These are phyloP conservation scores for Hypselothyrea guttata DNA, from an alignment of 2,888 invertebrate genomes.

Conservation along the genomic window DNA sequence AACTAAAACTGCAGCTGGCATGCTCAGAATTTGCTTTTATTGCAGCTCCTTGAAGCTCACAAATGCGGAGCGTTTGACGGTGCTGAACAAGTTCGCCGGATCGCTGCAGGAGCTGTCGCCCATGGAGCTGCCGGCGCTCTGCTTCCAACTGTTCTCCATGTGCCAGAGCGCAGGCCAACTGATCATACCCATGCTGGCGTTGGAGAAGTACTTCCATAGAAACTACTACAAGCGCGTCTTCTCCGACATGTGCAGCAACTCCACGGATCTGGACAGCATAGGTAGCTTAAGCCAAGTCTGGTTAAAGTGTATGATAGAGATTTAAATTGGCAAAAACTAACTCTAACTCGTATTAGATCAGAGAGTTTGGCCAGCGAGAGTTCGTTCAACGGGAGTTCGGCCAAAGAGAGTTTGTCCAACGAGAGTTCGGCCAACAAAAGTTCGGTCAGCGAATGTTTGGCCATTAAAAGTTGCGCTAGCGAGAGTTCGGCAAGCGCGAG, in stretches of 20 bases:
- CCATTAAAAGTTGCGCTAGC: too few species aligned
- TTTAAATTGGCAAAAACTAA: too few species aligned
- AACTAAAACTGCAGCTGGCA: too few species aligned
- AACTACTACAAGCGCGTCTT: constrained; percentile 81
- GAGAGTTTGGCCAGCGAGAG: too few species aligned
- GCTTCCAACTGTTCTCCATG: constrained; percentile 85
- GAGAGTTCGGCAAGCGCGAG: too few species aligned
- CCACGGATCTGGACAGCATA: constrained; percentile 81
- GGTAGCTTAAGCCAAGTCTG: constrained; percentile 54
- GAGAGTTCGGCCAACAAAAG: too few species aligned
- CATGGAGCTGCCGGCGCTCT: constrained; percentile 85
- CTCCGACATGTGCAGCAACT: constrained; percentile 79
- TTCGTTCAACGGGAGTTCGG: too few species aligned
- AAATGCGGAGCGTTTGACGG: constrained; percentile 83
- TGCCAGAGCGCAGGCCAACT: constrained; percentile 82
- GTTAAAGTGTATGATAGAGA: too few species aligned
- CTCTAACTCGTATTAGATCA: too few species aligned
- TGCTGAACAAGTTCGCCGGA: constrained; percentile 84
- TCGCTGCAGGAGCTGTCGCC: constrained; percentile 84
- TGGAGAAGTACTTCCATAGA: constrained; percentile 83
- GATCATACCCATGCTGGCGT: constrained; percentile 82
- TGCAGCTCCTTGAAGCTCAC: constrained; percentile 84
- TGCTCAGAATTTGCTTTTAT: too few species aligned
- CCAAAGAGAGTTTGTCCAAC: too few species aligned
- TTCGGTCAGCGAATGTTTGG: too few species aligned